These are phyloP conservation scores for Hystrix cristata DNA, from an alignment of 2,113 vertebrate genomes.

Conservation along the genomic window DNA sequence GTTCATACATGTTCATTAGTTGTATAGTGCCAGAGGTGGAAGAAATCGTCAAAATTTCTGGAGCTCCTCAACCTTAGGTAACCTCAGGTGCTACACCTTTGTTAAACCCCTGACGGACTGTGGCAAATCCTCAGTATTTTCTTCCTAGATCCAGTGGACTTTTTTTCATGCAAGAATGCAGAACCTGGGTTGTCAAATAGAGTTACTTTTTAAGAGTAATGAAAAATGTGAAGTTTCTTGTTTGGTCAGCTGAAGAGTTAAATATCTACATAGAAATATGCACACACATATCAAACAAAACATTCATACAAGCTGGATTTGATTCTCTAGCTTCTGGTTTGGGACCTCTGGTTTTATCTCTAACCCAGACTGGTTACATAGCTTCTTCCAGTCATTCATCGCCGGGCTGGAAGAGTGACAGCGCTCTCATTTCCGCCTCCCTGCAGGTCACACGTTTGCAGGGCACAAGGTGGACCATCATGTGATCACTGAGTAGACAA, in stretches of 20 bases:
- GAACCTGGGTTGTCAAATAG: neutral
- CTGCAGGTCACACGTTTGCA: neutral
- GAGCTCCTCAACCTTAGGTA: neutral
- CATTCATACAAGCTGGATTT: neutral
- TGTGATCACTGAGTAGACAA: neutral
- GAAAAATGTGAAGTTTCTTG: neutral
- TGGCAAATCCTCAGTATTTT: no score
- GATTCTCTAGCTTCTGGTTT: neutral
- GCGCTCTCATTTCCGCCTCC: neutral
- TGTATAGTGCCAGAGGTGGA: neutral
- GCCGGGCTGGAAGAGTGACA: neutral
- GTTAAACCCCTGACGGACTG: neutral
- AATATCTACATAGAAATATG: neutral
- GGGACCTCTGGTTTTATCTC: neutral
- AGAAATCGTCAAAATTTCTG: neutral
- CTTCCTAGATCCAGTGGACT: neutral
- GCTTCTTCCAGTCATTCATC: neutral
- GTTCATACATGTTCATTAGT: neutral
- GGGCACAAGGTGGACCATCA: neutral
- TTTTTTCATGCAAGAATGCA: neutral
- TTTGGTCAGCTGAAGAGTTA: neutral
- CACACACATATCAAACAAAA: neutral
- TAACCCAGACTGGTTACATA: rapidly evolving
- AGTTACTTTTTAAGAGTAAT: neutral
- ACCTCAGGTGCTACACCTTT: neutral